Percentiles rank a stretch among this genome's conserved stretches.
phyloP scores from a whole-genome alignment of 2,113 vertebrate genomes.

The Spheniscus mendiculus region DNA sequence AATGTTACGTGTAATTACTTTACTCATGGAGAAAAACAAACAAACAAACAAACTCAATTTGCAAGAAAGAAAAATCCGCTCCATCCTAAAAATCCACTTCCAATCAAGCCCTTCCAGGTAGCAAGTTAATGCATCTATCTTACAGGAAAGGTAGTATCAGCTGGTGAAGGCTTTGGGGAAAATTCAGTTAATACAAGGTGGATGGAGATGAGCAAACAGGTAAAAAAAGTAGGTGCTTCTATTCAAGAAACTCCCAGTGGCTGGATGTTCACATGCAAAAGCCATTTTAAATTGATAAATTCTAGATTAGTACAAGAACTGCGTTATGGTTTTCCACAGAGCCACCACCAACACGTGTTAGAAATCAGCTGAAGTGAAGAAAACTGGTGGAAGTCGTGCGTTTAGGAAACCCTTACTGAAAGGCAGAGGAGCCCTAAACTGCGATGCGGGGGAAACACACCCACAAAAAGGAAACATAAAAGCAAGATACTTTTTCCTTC shows the following conservation, averaged over 20 bases:
- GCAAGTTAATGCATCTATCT: not conserved
- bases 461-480: not conserved
- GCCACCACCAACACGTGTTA: not conserved
- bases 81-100: not conserved
- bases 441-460: fast-evolving
- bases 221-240: not conserved
- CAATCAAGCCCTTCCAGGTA: not conserved
- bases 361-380: not conserved
- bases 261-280: not conserved
- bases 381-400: fast-evolving
- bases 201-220: not conserved
- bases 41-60: not conserved
- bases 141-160: not conserved
- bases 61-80: not conserved
- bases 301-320: not conserved
- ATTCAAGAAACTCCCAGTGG: not conserved
- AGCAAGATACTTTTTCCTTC: not conserved
- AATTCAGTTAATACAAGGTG: not conserved
- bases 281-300: not conserved
- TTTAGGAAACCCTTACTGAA: not conserved
- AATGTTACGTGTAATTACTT: not conserved
- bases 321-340: not conserved
- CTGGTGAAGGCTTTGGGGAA: not conserved
- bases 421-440: too few species aligned
- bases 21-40: not conserved